Base-by-base conservation (phyloP, 2,888 invertebrate species). In the Pardosa pseudoannulata region DNA sequence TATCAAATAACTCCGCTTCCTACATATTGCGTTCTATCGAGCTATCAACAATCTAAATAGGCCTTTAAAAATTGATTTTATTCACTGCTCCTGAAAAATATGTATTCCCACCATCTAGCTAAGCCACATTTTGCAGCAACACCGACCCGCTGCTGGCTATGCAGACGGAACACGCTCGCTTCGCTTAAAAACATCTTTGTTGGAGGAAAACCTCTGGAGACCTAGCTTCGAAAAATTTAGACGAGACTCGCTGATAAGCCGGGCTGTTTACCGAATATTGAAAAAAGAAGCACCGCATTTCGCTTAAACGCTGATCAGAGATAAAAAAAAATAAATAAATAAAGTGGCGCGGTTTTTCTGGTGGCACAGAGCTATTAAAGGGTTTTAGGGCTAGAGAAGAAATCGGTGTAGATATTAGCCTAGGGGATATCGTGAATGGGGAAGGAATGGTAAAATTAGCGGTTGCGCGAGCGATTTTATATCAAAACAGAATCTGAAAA, bases 221-320 rank as follows among this genome's bases (percentile, higher is more conserved):
- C 23, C 3, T 19, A 1, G 46, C 46, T 56, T 23, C 5, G 56
- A 56, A n/a, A n/a, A 56, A 56, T 56, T 56, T 56, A 56, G 41
- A 6, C 28, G 28, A 28, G 28, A 16, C 23, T 1, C 7, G 19
- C 50, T 76, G 76, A 76, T 76, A 76, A 76, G 76, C 56, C 56
- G 56, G 23, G 67, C 62, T 79, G 71, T 79, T 79, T 79, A 79
- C 79, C 6, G 64, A 79, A 79, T 71, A 79, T 79, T 62, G 62
- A 79, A 79, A 79, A 71, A 79, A 41, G 27, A 70, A 41, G 19
- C 36, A 27, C 16, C 31, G 62, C 39, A 19, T 71, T 71, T 79
- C 79, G 79, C 28, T 71, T 79, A 79, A 79, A 71, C 39, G 64
- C 31, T 71, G 79, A 79, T 79, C 79, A 39, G 3, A 28, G 71